A percentile compares a stretch with the other conserved stretches of the same genome.
Evolutionary conservation across 1,140 invertebrate species (phyloP).

Genomic region (Eueides isabella): DNA sequence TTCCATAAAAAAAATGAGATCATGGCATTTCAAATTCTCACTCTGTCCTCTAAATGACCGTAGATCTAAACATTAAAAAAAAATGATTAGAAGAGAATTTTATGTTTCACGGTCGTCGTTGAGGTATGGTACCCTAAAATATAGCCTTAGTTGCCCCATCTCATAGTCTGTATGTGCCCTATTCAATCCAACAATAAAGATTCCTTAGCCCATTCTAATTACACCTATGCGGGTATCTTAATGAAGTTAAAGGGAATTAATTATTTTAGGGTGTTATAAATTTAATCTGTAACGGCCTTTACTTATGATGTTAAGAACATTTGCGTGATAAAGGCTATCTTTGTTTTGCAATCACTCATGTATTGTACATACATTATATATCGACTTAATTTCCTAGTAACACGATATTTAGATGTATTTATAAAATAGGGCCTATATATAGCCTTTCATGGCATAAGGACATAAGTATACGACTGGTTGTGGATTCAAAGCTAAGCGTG

Average conservation of each 20-base stretch:
- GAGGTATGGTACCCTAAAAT: too few relatives aligned
- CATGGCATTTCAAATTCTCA: too few relatives aligned
- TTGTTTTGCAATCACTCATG: conserved; percentile 45
- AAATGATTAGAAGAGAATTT: too few relatives aligned
- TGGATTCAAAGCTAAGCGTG: too few relatives aligned
- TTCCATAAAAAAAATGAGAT: too few relatives aligned
- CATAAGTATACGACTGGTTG: too few relatives aligned
- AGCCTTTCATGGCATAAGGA: too few relatives aligned
- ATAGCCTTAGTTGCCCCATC: neutral
- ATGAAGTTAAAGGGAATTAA: conserved; percentile 81
- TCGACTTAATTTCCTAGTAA: neutral
- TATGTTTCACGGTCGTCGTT: too few relatives aligned
- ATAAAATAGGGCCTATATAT: too few relatives aligned
- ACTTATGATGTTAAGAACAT: conserved; percentile 70
- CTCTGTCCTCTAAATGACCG: too few relatives aligned
- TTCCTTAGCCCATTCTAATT: conserved; percentile 80
- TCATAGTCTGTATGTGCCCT: conserved; percentile 44
- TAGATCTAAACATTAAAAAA: too few relatives aligned
- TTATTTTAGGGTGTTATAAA: conserved; percentile 78
- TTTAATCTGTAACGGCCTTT: conserved; percentile 73
- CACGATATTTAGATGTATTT: too few relatives aligned
- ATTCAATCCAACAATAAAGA: conserved; percentile 79
- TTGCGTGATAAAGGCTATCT: conserved; percentile 65
- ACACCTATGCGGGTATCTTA: conserved; percentile 80
- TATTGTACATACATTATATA: neutral